These are phyloP conservation scores for Bubo scandiacus DNA, from an alignment of 2,113 vertebrate species.

Conservation along the genomic window DNA sequence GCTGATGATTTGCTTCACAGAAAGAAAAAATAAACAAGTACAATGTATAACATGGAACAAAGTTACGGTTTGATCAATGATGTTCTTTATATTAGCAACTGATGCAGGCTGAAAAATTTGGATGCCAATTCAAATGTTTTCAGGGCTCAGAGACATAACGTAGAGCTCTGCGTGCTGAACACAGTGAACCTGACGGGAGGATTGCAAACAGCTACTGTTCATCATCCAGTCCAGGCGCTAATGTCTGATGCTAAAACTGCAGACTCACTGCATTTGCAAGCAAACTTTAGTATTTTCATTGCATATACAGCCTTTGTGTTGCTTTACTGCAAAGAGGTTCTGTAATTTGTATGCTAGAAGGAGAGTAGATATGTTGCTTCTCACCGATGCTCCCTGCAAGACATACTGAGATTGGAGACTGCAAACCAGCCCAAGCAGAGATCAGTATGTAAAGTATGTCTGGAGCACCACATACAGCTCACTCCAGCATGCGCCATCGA, in stretches of 20 bases:
- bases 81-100: neutral
- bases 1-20: conserved; percentile 53
- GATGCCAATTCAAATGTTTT: neutral
- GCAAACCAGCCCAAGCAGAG: conserved; percentile 9
- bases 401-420: neutral
- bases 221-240: neutral
- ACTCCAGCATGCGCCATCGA: neutral
- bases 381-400: neutral
- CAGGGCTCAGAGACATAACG: neutral
- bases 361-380: fast-evolving
- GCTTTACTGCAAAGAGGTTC: neutral
- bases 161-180: neutral
- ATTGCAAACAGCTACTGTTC: neutral
- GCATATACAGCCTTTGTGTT: neutral
- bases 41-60: neutral
- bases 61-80: neutral
- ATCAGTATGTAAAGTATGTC: conserved; percentile 65
- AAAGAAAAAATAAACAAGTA: conserved; percentile 57
- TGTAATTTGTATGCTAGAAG: neutral
- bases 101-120: neutral
- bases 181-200: neutral
- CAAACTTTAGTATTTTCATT: neutral
- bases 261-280: neutral
- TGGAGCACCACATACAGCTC: conserved; percentile 46
- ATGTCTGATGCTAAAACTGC: neutral